Evolutionary conservation across 2,113 vertebrate genomes (phyloP).

Genomic region (Poecile atricapillus): DNA sequence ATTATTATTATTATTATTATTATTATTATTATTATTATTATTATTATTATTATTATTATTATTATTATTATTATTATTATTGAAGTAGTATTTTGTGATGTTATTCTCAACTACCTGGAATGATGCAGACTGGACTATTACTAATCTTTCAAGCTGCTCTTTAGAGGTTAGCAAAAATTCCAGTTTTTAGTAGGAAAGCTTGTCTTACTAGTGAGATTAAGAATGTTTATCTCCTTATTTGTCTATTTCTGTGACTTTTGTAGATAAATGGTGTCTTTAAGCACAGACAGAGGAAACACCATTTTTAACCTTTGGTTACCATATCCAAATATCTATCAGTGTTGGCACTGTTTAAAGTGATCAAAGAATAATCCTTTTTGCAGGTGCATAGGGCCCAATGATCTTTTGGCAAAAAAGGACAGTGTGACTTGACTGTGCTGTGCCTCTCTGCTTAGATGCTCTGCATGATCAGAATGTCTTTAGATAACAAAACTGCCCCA

Average conservation of each 20-base stretch:
- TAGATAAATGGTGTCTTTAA: background rate
- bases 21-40: background rate
- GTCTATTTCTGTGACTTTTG: background rate
- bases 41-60: too few relatives aligned
- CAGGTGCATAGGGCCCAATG: background rate
- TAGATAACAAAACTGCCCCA: background rate
- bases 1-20: background rate
- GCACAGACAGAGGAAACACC: rapidly evolving
- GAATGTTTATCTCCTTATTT: background rate
- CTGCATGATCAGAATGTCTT: background rate
- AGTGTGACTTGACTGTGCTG: background rate
- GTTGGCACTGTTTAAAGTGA: background rate
- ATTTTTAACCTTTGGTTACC: background rate
- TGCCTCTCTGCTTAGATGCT: background rate
- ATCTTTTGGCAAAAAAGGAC: background rate
- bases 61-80: background rate
- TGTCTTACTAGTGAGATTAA: background rate
- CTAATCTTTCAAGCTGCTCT: background rate
- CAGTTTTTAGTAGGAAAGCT: background rate
- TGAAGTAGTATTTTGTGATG: background rate
- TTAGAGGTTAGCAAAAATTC: background rate
- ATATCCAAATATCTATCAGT: background rate
- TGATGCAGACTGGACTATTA: background rate
- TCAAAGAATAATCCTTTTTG: background rate
- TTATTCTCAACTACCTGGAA: background rate